A percentile compares a stretch with the other conserved stretches of the same genome.
Conservation (phyloP, 1,140 invertebrate genomes). For the Orchesella cincta region DNA sequence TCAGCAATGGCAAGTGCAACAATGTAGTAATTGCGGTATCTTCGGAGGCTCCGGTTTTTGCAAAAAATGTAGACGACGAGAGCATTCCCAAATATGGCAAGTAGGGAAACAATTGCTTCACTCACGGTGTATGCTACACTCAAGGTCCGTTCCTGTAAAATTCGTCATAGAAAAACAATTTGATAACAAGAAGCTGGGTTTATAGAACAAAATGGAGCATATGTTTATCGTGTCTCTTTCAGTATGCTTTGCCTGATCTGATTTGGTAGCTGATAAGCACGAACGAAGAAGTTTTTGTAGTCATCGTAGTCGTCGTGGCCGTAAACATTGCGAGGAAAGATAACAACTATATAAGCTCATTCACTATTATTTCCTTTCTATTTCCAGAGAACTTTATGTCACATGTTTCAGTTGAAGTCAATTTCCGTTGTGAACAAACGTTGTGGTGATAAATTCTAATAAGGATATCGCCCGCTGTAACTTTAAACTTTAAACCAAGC, state of each 20-base stretch:
- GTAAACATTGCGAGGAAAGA: no score
- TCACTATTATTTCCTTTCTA: no score
- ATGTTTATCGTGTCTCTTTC: not conserved
- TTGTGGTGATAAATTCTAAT: no score
- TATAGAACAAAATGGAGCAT: not conserved
- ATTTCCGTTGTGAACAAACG: no score
- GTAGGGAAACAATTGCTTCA: slow-evolving; percentile 77
- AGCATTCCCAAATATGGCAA: slow-evolving; percentile 78
- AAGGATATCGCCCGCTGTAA: no score
- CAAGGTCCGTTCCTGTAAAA: slow-evolving; percentile 53
- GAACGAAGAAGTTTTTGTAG: not conserved
- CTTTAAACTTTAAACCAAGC: no score
- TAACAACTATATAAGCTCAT: not conserved
- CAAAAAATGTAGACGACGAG: slow-evolving; percentile 82
- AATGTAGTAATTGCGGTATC: slow-evolving; percentile 88
- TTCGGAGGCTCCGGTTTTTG: slow-evolving; percentile 71
- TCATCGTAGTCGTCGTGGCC: no score
- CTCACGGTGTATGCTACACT: slow-evolving; percentile 71
- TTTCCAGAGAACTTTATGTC: no score
- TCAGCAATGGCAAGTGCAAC: slow-evolving; percentile 83
- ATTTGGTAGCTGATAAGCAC: no score
- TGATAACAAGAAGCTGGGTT: not conserved
- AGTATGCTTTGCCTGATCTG: not conserved
- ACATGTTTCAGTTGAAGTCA: no score
- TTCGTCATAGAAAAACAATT: not conserved